Conservation (phyloP, 37 sponge, comb jelly and placozoan species). For the Beroe forskalii region DNA sequence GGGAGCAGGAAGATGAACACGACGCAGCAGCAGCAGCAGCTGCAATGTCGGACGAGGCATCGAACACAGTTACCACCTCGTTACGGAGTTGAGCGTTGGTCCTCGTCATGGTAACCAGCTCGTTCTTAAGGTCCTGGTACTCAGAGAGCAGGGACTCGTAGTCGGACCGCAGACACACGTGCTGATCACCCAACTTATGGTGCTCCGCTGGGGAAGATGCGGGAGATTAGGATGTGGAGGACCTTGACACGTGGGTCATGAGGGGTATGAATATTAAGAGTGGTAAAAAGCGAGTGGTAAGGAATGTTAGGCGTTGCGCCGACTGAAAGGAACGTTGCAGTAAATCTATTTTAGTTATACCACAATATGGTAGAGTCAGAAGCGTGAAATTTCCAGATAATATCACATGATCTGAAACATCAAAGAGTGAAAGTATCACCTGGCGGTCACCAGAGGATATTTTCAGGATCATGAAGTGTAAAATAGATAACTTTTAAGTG, state of each 20-base stretch:
- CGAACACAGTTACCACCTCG: constrained; percentile 34
- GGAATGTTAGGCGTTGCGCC: too few species aligned
- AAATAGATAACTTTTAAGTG: too few species aligned
- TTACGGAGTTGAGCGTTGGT: constrained; percentile 57
- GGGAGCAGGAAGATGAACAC: background rate
- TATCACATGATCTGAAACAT: too few species aligned
- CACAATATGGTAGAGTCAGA: too few species aligned
- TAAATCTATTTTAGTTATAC: too few species aligned
- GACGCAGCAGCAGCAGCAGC: background rate
- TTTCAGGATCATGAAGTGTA: too few species aligned
- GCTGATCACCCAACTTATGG: constrained; percentile 28
- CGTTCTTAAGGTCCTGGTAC: constrained; percentile 31
- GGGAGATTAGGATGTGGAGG: background rate
- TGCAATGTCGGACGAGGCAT: background rate
- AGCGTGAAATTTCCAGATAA: too few species aligned
- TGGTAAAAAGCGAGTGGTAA: background rate
- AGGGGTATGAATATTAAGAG: too few species aligned
- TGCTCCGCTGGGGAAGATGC: background rate
- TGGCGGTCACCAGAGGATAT: too few species aligned
- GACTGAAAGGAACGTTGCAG: too few species aligned
- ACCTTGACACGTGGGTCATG: too few species aligned
- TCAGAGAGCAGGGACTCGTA: constrained; percentile 12
- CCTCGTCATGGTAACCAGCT: constrained; percentile 31
- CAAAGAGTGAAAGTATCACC: too few species aligned
- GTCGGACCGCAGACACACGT: constrained; percentile 33